Base-by-base conservation (phyloP, 2,797 vertebrate genomes). In the Enoplosus armatus region DNA sequence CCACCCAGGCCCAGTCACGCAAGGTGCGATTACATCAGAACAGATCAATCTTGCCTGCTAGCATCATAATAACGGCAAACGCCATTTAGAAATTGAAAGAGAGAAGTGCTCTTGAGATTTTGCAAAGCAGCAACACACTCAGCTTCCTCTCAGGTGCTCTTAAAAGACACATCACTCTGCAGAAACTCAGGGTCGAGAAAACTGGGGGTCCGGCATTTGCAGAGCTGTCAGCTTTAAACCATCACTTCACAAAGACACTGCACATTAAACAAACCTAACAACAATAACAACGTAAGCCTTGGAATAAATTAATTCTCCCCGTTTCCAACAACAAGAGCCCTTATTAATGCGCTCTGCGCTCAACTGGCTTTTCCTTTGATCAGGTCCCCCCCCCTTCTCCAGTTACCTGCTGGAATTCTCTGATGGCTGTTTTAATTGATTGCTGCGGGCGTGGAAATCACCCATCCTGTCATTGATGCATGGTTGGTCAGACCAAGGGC, bases 381-480 rank as follows among this genome's bases (percentile, higher is more conserved):
- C 87, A 59, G 61, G 41, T 51, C 43, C 41, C 7, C 24, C 10
- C 9, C 12, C 22, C 45, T 26, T 22, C 67, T 54, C 65, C 64
- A 29, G 69, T 72, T 85, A 84, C 87, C 82, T 73, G 71, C 75
- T 4, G 35, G 53, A 86, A 77, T 84, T 85, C 81, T 87, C 86
- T 26, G 12, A 67, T 7, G 71, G 85, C 62, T 80, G 67, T 85
- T 90, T 89, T 91, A 93, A 92, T 93, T 88, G 90, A 92, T 89
- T 90, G 87, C 77, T 77, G 66, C 47, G 54, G 82, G 84, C 84
- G 80, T 78, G 53, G 55, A 88, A 90, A 84, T 89, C 79, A 80
- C 58, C 84, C 58, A 65, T 79, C 70, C 79, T 82, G 81, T 87
- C 87, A 77, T 39, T 79, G 80, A 85, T 39, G 82, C 85, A 77